A percentile compares a stretch with the other conserved stretches of the same genome.
Conservation (phyloP, 2,113 vertebrate genomes). For the Hassar affinis region DNA sequence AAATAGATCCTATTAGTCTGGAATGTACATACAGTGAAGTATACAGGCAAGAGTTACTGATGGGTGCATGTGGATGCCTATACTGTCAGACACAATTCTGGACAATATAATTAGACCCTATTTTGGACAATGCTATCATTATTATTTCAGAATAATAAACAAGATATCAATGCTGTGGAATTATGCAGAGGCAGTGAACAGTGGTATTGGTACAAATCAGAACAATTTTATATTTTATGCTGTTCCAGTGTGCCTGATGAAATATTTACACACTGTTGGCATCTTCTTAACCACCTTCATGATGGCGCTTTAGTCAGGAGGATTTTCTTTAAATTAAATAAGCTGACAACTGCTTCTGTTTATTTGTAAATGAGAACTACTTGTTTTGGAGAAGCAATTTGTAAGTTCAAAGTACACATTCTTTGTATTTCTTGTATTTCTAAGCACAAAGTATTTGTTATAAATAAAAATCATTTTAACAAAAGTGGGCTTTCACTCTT, state of each 20-base stretch:
- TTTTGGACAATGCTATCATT: neutral
- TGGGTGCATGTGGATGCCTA: slow-evolving; percentile 11
- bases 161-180: neutral
- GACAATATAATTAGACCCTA: neutral
- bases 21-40: neutral
- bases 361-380: neutral
- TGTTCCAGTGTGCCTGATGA: neutral
- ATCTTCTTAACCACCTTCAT: neutral
- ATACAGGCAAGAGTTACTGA: neutral
- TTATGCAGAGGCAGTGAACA: neutral
- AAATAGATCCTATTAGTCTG: neutral
- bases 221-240: neutral
- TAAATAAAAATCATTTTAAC: neutral
- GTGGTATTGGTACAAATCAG: too few relatives aligned
- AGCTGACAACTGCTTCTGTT: neutral
- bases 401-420: neutral
- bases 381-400: neutral
- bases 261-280: neutral
- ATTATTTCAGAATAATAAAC: neutral
- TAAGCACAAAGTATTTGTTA: neutral
- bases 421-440: neutral
- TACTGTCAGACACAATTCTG: neutral
- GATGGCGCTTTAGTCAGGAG: neutral
- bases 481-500: neutral
- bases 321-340: neutral